A percentile compares a stretch with the other conserved stretches of the same genome.
These are phyloP conservation scores for Drosophila gaucha DNA, from an alignment of 2,888 invertebrate species.

Conservation along the genomic window DNA sequence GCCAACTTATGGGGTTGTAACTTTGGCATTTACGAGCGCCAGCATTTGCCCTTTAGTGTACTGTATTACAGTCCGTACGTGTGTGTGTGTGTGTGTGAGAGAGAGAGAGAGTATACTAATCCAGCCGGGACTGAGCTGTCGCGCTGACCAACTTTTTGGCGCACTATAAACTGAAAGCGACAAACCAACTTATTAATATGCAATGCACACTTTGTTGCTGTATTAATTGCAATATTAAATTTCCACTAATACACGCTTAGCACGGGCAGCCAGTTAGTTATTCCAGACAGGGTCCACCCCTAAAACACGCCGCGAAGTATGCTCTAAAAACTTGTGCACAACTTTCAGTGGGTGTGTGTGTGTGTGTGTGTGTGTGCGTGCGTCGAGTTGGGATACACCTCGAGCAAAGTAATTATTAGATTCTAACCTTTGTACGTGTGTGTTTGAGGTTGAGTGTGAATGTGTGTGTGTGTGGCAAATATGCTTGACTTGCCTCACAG, in stretches of 20 bases:
- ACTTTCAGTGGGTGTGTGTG: slow-evolving; percentile 40
- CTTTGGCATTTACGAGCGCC: slow-evolving; percentile 72
- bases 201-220: slow-evolving; percentile 79
- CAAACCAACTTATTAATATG: slow-evolving; percentile 78
- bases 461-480: slow-evolving; percentile 24
- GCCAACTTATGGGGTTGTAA: slow-evolving; percentile 68
- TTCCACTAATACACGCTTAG: slow-evolving; percentile 77
- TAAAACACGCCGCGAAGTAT: slow-evolving; percentile 53
- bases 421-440: slow-evolving; percentile 53
- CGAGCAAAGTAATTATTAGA: slow-evolving; percentile 75
- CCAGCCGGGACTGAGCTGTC: slow-evolving; percentile 29
- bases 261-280: slow-evolving; percentile 13
- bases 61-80: slow-evolving; percentile 4
- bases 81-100: slow-evolving; percentile 7
- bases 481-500: slow-evolving; percentile 36
- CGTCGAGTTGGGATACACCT: slow-evolving; percentile 55
- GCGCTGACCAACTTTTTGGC: slow-evolving; percentile 58
- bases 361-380: slow-evolving; percentile 16
- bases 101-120: slow-evolving; percentile 33
- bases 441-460: slow-evolving; percentile 18
- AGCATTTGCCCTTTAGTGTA: slow-evolving; percentile 69
- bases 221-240: slow-evolving; percentile 81
- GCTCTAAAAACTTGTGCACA: slow-evolving; percentile 58
- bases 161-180: slow-evolving; percentile 62
- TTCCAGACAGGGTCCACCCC: slow-evolving; percentile 6